Conservation (phyloP, 2,113 vertebrate genomes). For the Myrmecobius fasciatus region DNA sequence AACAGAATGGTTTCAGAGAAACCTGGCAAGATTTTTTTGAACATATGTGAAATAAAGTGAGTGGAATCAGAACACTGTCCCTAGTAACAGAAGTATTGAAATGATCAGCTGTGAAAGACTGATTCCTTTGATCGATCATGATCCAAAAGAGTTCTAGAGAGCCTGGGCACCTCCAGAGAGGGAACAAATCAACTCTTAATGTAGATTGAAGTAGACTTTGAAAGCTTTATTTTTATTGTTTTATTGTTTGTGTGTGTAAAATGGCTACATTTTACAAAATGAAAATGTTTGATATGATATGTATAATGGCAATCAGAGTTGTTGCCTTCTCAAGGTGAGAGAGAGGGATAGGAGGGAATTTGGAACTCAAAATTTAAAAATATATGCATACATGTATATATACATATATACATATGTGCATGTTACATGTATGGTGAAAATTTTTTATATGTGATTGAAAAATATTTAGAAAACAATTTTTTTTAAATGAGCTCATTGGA, state of each 20-base stretch:
- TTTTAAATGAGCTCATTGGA: background rate
- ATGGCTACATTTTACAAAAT: background rate
- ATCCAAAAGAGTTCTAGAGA: background rate
- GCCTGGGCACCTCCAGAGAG: background rate
- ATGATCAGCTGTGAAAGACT: background rate
- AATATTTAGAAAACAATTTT: background rate
- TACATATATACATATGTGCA: too few species aligned
- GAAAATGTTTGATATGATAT: background rate
- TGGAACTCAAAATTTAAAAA: background rate
- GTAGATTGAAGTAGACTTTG: background rate
- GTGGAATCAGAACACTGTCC: background rate
- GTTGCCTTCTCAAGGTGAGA: background rate
- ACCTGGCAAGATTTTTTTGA: background rate
- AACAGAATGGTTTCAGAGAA: background rate
- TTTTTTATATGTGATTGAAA: background rate
- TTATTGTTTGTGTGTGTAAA: background rate
- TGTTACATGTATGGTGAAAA: too few species aligned
- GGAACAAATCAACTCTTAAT: background rate
- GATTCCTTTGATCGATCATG: accelerated
- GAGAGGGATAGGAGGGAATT: background rate
- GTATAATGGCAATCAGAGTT: background rate
- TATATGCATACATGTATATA: too few species aligned
- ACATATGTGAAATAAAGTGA: background rate
- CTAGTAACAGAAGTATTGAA: background rate
- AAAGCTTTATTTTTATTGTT: background rate